phyloP scores from a whole-genome alignment of 2,113 vertebrate species.

The Corythoichthys haematopterus region DNA sequence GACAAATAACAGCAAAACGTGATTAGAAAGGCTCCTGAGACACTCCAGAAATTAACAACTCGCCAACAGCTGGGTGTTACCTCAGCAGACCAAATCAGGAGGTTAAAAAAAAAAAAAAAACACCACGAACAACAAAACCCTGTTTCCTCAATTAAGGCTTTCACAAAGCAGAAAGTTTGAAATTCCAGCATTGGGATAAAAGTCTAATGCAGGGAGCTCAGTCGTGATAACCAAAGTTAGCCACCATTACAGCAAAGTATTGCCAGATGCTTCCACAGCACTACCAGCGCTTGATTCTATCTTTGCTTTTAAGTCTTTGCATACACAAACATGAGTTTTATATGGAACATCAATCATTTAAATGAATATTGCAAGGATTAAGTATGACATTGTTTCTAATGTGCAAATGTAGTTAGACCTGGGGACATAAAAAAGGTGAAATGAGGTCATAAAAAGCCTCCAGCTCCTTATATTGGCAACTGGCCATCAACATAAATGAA shows the following conservation, averaged over 20 bases:
- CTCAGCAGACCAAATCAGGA: slow-evolving; percentile 27
- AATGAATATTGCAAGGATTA: neutral
- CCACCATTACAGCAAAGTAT: slow-evolving; percentile 60
- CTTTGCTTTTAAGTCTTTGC: slow-evolving; percentile 10
- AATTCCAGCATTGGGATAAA: slow-evolving; percentile 56
- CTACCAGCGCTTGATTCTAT: slow-evolving; percentile 37
- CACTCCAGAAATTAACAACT: slow-evolving; percentile 43
- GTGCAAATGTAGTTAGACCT: neutral
- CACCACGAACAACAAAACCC: neutral
- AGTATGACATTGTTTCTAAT: neutral
- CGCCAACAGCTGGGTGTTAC: slow-evolving; percentile 45
- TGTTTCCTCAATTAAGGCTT: slow-evolving; percentile 47
- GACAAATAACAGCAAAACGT: slow-evolving; percentile 58
- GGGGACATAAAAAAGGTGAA: neutral
- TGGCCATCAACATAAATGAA: neutral
- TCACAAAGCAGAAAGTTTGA: slow-evolving; percentile 44
- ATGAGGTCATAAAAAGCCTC: neutral
- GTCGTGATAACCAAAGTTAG: slow-evolving; percentile 57
- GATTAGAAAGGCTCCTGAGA: slow-evolving; percentile 40
- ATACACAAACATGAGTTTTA: neutral
- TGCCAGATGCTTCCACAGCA: slow-evolving; percentile 57
- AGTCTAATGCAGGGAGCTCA: slow-evolving; percentile 37
- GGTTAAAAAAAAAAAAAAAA: slow-evolving; percentile 12
- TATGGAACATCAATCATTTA: neutral
- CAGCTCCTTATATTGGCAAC: neutral